Conservation (phyloP, 2,888 invertebrate genomes). For the Plebejus melissa region DNA sequence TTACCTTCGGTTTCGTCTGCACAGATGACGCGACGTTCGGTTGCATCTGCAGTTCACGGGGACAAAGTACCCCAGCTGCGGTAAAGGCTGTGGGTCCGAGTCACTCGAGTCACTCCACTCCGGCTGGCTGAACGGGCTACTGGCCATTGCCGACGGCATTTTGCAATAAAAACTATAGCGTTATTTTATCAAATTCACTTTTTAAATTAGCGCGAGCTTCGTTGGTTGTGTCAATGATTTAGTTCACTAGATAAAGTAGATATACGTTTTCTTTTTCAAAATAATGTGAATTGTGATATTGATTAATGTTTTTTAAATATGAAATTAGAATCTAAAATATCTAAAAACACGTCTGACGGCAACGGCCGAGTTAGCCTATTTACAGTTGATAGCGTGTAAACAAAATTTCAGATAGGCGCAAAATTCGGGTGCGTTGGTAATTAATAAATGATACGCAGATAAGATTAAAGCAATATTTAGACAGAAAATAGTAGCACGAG, state of each 20-base stretch:
- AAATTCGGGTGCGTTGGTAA: constrained; percentile 56
- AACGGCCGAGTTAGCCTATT: constrained; percentile 44
- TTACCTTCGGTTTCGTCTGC: constrained; percentile 73
- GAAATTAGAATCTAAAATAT: constrained; percentile 33
- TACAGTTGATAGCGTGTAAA: constrained; percentile 44
- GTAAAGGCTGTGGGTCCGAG: constrained; percentile 64
- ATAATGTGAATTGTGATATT: background rate
- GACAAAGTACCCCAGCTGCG: constrained; percentile 81
- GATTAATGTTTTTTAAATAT: constrained; percentile 18
- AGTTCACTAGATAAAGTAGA: too few relatives aligned
- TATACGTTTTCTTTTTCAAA: background rate
- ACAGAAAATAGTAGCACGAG: background rate
- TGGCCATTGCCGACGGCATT: constrained; percentile 66
- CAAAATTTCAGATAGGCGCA: constrained; percentile 41
- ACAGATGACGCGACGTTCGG: constrained; percentile 61
- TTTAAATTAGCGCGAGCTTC: background rate
- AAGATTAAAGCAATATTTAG: constrained; percentile 35
- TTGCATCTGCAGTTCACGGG: constrained; percentile 74
- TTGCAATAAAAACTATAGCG: constrained; percentile 22
- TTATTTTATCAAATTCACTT: constrained; percentile 28
- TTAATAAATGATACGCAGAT: constrained; percentile 45
- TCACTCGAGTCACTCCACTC: constrained; percentile 74
- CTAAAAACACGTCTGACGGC: constrained; percentile 34
- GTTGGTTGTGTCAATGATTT: background rate
- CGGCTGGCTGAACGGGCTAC: constrained; percentile 65